Base-by-base conservation (phyloP, 2,888 invertebrate genomes). In the Xylophagus ater region DNA sequence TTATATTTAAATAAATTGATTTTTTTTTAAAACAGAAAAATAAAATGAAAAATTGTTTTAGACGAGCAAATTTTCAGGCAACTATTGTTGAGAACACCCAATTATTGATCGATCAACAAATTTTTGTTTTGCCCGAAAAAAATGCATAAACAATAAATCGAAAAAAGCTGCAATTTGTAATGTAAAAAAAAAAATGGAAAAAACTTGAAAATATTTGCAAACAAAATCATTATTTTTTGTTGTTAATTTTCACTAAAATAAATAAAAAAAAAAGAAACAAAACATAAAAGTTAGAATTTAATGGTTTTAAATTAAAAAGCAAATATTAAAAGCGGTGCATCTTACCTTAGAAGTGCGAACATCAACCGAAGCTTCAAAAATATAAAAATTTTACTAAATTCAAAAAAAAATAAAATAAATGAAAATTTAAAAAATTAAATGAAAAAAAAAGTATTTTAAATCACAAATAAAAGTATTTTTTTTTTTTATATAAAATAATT, bases 21-120 rank as follows among this genome's bases (percentile, higher is more conserved):
- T 49, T 47, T 42, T 29, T 43, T 39, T 41, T 46, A 37, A 46
- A 51, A 47, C 49, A 51, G 49, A 50, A 52, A 53, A 52, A 51
- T 50, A 50, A 49, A 53, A n/a, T n/a, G n/a, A n/a, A n/a, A n/a
- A n/a, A n/a, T n/a, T n/a, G n/a, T n/a, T n/a, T n/a, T n/a, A n/a
- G n/a, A n/a, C n/a, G n/a, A n/a, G n/a, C n/a, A n/a, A n/a, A n/a
- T n/a, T n/a, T n/a, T n/a, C n/a, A n/a, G n/a, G n/a, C n/a, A n/a
- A n/a, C n/a, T n/a, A n/a, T n/a, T n/a, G n/a, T n/a, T n/a, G n/a
- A n/a, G n/a, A n/a, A n/a, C n/a, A n/a, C n/a, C n/a, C n/a, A n/a
- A n/a, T n/a, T n/a, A n/a, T n/a, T n/a, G n/a, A n/a, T n/a, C n/a
- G n/a, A n/a, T n/a, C n/a, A n/a, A n/a, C n/a, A n/a, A n/a, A n/a